These are phyloP conservation scores for Bovichtus variegatus DNA, from an alignment of 2,797 vertebrate species.

Conservation along the genomic window DNA sequence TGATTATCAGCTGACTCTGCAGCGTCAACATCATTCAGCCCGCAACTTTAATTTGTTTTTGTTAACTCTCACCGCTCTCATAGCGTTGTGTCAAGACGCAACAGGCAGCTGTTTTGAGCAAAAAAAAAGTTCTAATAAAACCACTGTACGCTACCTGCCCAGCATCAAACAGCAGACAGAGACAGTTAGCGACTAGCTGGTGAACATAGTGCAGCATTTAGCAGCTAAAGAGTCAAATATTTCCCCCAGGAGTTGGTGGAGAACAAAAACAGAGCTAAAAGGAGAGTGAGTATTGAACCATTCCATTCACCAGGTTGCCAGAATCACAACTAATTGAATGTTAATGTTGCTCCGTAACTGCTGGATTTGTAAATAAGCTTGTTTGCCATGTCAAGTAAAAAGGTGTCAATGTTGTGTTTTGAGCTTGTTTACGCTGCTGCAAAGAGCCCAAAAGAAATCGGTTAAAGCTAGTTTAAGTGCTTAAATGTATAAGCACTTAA, in stretches of 20 bases:
- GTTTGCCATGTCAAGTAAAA: not conserved
- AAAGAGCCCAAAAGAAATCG: not conserved
- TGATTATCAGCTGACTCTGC: not conserved
- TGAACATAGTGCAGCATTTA: not conserved
- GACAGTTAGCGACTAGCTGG: not conserved
- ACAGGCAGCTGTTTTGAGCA: not conserved
- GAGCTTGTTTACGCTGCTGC: not conserved
- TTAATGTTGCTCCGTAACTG: not conserved
- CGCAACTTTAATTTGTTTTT: not conserved
- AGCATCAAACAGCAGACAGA: not conserved
- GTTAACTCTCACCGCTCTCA: not conserved
- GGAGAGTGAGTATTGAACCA: not conserved
- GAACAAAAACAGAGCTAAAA: constrained; percentile 9
- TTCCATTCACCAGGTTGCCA: not conserved
- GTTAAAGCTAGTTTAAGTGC: constrained; percentile 5
- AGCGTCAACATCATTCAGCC: not conserved
- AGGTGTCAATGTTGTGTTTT: too few species aligned
- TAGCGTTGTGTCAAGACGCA: not conserved
- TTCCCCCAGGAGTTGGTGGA: not conserved
- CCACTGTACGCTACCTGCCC: too few species aligned
- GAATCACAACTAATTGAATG: not conserved
- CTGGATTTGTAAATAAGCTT: not conserved
- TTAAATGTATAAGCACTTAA: too few species aligned
- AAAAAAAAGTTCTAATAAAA: not conserved
- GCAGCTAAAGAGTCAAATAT: constrained; percentile 5